Evolutionary conservation across 2,888 invertebrate genomes (phyloP).

Genomic region (Zhuqinia jingwanae): DNA sequence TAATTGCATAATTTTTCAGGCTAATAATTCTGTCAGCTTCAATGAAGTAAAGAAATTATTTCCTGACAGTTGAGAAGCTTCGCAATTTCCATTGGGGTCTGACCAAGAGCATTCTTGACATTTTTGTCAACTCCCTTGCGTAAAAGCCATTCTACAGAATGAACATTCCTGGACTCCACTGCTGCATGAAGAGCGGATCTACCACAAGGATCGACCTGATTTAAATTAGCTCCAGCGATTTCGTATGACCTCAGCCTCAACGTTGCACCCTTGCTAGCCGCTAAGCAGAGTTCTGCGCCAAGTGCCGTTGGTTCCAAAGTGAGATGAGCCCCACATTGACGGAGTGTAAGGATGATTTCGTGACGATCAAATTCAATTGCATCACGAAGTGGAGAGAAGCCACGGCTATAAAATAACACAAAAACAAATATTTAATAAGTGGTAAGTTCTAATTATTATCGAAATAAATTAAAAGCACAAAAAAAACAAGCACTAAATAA

Average conservation of each 20-base stretch:
- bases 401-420: constrained; percentile 83
- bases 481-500: constrained; percentile 13
- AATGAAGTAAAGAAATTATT: constrained; percentile 47
- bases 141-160: constrained; percentile 72
- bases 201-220: constrained; percentile 84
- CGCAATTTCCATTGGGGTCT: constrained; percentile 74
- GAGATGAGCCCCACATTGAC: constrained; percentile 89
- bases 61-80: constrained; percentile 64
- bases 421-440: neutral
- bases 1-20: neutral
- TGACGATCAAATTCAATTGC: constrained; percentile 86
- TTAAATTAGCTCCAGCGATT: constrained; percentile 87
- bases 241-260: constrained; percentile 84
- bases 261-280: constrained; percentile 83
- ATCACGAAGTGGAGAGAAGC: constrained; percentile 87
- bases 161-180: constrained; percentile 68
- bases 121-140: constrained; percentile 61
- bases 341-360: constrained; percentile 85
- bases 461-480: no score
- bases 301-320: constrained; percentile 84
- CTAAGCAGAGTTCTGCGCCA: constrained; percentile 86
- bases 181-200: constrained; percentile 87
- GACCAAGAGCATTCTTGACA: constrained; percentile 68
- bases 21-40: neutral
- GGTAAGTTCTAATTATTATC: no score